A percentile compares a stretch with the other conserved stretches of the same genome.
phyloP scores from a whole-genome alignment of 1,140 invertebrate species.

The Drosophila melanica region DNA sequence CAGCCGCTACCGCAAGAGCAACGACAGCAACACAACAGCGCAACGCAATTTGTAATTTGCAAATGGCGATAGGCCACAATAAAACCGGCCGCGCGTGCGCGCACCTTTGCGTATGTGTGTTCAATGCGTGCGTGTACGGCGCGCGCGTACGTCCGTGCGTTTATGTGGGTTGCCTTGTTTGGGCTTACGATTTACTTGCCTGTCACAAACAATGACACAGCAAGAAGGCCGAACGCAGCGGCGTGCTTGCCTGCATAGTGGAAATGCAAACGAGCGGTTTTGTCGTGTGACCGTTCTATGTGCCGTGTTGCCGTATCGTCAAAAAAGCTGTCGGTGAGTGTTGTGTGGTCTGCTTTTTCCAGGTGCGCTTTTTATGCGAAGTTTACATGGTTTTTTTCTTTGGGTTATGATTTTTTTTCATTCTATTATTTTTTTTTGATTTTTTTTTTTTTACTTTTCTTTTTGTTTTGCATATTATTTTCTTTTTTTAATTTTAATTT shows the following conservation, averaged over 20 bases:
- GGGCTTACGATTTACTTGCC: constrained; percentile 4
- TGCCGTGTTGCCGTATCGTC: constrained; percentile 15
- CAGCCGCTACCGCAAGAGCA: constrained; percentile 34
- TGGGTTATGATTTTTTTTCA: background rate
- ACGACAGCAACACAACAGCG: constrained; percentile 56
- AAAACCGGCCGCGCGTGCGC: background rate
- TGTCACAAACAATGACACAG: constrained; percentile 4
- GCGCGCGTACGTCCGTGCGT: constrained; percentile 7
- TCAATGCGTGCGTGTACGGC: constrained; percentile 25
- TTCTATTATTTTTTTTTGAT: background rate
- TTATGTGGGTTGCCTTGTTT: constrained; percentile 32
- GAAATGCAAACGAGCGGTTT: constrained; percentile 5
- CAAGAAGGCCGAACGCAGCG: constrained; percentile 12
- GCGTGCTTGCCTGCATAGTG: constrained; percentile 9
- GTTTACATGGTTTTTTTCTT: constrained; percentile 15
- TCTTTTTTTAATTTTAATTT: constrained; percentile 8
- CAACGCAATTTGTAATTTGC: constrained; percentile 6
- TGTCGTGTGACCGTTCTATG: background rate
- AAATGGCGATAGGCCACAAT: constrained; percentile 12
- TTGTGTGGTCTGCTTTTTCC: background rate
- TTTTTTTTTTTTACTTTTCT: constrained; percentile 1
- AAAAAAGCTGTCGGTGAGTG: background rate
- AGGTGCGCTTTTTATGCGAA: background rate
- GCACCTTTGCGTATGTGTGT: constrained; percentile 15
- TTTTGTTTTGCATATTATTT: constrained; percentile 3